Conservation (phyloP, 2,113 vertebrate genomes). For the Heterochromis multidens region DNA sequence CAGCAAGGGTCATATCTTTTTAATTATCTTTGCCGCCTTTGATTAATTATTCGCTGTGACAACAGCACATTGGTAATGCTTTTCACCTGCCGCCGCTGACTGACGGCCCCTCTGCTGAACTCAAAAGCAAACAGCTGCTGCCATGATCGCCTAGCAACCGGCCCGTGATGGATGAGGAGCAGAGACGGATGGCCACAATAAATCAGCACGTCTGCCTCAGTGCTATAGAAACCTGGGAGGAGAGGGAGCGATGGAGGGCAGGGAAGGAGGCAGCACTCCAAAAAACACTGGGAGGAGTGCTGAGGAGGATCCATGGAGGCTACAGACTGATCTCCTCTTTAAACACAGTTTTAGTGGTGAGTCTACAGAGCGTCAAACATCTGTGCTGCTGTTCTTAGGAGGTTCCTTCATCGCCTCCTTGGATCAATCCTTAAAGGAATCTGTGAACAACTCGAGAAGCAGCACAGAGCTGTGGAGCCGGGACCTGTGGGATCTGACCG, state of each 20-base stretch:
- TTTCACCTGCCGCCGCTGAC: conserved; percentile 99
- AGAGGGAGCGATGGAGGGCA: conserved; percentile 49
- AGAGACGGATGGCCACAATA: conserved; percentile 99
- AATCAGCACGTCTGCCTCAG: conserved; percentile 93
- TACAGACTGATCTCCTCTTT: not conserved
- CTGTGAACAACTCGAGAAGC: no score
- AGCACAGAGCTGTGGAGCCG: no score
- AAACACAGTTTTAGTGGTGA: not conserved
- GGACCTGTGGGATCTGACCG: not conserved
- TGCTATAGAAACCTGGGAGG: conserved; percentile 91
- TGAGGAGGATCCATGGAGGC: not conserved
- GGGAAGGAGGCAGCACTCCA: conserved; percentile 35
- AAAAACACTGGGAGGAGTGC: not conserved
- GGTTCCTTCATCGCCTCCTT: no score
- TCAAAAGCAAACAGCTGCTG: conserved; percentile 99
- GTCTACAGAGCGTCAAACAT: not conserved
- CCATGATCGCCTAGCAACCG: conserved; percentile 99
- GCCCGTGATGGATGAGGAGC: conserved; percentile 98
- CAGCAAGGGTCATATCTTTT: conserved; percentile 99
- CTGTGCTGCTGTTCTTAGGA: no score
- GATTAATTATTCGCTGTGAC: conserved; percentile 99
- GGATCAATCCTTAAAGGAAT: no score
- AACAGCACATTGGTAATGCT: conserved; percentile 98
- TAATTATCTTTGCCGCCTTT: conserved; percentile 99
- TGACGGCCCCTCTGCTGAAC: conserved; percentile 99